Percentiles rank a stretch among this genome's conserved stretches.
phyloP scores from a whole-genome alignment of 2,113 vertebrate genomes.

The Pachyramphus minor region DNA sequence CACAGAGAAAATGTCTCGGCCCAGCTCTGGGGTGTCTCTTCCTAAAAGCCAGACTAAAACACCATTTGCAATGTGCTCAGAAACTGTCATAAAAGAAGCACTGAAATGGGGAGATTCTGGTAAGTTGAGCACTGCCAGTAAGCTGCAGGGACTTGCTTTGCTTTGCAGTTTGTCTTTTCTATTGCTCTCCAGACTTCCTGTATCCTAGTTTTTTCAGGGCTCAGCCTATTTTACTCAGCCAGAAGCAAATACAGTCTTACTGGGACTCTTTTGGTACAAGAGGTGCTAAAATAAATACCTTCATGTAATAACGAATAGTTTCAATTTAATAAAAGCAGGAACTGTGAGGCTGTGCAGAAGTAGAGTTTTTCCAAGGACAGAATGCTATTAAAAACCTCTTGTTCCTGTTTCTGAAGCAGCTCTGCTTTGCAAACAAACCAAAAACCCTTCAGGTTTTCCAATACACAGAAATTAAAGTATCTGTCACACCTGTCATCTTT shows the following conservation, averaged over 20 bases:
- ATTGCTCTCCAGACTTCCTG: neutral
- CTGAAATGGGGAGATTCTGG: neutral
- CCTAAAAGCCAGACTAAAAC: neutral
- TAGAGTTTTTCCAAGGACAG: neutral
- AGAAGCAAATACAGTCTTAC: neutral
- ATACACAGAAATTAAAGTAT: neutral
- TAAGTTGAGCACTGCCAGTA: neutral
- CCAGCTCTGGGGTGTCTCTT: neutral
- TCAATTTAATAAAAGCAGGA: neutral
- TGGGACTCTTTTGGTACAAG: neutral
- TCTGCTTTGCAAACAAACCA: slow-evolving; percentile 1
- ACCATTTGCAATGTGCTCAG: neutral
- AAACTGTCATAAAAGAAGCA: neutral
- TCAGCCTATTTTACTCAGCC: neutral
- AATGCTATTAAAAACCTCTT: neutral
- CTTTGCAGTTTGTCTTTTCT: neutral
- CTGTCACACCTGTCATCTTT: slow-evolving; percentile 15
- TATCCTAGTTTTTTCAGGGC: neutral
- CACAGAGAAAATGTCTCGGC: neutral
- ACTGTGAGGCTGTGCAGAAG: neutral
- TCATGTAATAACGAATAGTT: neutral
- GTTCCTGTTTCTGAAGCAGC: neutral
- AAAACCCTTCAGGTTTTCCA: neutral
- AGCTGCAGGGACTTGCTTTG: neutral
- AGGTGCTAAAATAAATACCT: neutral